phyloP scores from a whole-genome alignment of 2,888 invertebrate genomes.

The Nudaria mundana region DNA sequence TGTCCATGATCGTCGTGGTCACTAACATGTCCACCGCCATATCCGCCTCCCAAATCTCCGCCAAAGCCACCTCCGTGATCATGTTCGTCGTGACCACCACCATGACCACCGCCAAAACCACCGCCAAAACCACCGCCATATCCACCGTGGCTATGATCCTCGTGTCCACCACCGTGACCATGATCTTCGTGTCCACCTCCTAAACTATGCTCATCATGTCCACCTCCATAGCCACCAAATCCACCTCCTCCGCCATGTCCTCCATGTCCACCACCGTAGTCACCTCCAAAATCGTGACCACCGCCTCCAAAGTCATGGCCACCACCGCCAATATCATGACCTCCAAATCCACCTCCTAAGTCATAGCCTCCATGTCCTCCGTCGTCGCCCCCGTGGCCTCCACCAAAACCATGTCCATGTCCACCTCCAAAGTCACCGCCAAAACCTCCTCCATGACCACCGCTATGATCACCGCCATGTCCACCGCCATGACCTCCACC shows the following conservation, averaged over 20 bases:
- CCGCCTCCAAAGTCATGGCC: conserved; percentile 37
- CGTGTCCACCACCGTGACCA: conserved; percentile 36
- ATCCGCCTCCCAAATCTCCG: conserved; percentile 39
- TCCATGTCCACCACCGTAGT: conserved; percentile 38
- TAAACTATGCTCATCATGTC: too few species aligned
- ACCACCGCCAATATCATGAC: conserved; percentile 41
- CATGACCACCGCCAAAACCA: conserved; percentile 16
- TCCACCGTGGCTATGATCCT: conserved; percentile 24
- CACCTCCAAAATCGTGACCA: conserved; percentile 35
- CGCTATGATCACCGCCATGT: conserved; percentile 24
- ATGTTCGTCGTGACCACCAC: conserved; percentile 35
- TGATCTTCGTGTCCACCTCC: conserved; percentile 36
- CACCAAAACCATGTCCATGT: conserved; percentile 26
- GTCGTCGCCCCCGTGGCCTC: conserved; percentile 34
- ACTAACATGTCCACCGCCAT: conserved; percentile 26
- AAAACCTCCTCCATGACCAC: conserved; percentile 37
- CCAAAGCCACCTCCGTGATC: conserved; percentile 32
- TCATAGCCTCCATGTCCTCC: conserved; percentile 22
- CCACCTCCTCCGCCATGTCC: conserved; percentile 33
- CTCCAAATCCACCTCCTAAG: conserved; percentile 41
- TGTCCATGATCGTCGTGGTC: conserved; percentile 21
- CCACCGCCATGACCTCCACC: conserved; percentile 28
- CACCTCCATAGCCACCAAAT: conserved; percentile 41
- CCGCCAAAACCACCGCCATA: conserved; percentile 35
- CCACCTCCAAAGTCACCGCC: conserved; percentile 13